These are phyloP conservation scores for Notarius quadriscutis DNA, from an alignment of 2,113 vertebrate species.

Conservation along the genomic window DNA sequence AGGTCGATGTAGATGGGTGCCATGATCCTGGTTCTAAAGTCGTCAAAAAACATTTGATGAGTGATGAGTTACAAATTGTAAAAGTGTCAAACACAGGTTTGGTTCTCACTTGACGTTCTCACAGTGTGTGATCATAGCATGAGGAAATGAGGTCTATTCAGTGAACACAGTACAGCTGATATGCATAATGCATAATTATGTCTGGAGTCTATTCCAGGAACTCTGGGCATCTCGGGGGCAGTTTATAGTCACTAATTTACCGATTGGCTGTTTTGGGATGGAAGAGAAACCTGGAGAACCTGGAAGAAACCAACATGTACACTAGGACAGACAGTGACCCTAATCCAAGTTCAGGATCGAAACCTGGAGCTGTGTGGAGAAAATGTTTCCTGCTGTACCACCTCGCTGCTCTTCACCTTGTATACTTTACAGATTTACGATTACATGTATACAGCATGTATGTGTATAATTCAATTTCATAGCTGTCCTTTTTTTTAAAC, in stretches of 20 bases:
- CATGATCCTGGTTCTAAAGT: conserved; percentile 55
- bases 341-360: neutral
- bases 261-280: neutral
- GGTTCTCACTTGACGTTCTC: neutral
- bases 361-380: neutral
- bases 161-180: neutral
- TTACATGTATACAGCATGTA: neutral
- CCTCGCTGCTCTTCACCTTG: neutral
- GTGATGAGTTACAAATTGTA: neutral
- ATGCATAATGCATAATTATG: neutral
- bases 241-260: neutral
- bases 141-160: neutral
- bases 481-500: neutral
- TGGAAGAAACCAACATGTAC: neutral
- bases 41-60: neutral
- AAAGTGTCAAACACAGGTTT: neutral
- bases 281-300: neutral
- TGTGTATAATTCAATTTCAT: too few relatives aligned
- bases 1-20: conserved; percentile 47
- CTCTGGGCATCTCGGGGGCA: neutral
- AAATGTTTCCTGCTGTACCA: neutral
- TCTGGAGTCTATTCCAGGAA: neutral
- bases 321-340: neutral
- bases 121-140: neutral
- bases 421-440: neutral